phyloP scores from a whole-genome alignment of 2,888 invertebrate genomes.

The Epinotia demarniana region DNA sequence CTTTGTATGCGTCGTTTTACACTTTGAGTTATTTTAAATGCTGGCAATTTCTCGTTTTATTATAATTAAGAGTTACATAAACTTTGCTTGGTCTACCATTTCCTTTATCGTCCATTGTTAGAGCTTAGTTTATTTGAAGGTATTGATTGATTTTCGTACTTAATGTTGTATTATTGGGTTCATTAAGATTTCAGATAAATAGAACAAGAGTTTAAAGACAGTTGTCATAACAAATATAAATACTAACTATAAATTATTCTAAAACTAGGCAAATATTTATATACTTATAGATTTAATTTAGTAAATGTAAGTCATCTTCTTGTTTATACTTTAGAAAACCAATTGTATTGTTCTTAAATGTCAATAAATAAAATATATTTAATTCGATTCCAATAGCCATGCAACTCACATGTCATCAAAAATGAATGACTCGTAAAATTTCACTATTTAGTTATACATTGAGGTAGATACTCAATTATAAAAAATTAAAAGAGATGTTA shows the following conservation, averaged over 20 bases:
- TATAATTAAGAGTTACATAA: conserved; percentile 14
- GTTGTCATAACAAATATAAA: no score
- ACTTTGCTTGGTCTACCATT: neutral
- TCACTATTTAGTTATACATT: no score
- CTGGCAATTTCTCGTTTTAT: conserved; percentile 11
- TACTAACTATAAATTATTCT: no score
- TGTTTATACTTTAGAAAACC: no score
- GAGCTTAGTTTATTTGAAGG: neutral
- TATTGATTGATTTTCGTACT: neutral
- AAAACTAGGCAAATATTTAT: no score
- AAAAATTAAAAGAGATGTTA: no score
- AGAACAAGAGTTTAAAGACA: neutral
- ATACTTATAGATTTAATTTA: no score
- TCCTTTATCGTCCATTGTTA: conserved; percentile 14
- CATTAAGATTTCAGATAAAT: neutral
- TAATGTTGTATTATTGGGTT: neutral
- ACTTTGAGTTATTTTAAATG: conserved; percentile 5
- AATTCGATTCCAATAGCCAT: neutral
- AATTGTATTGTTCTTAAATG: no score
- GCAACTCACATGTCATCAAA: neutral
- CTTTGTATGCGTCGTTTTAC: conserved; percentile 7
- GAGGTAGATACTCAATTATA: no score
- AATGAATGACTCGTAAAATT: neutral
- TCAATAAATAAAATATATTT: no score
- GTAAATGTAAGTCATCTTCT: no score